Evolutionary conservation across 2,888 invertebrate species (phyloP), one percentile per base, ranked within the genome.

Genomic region (Panopea generosa): DNA sequence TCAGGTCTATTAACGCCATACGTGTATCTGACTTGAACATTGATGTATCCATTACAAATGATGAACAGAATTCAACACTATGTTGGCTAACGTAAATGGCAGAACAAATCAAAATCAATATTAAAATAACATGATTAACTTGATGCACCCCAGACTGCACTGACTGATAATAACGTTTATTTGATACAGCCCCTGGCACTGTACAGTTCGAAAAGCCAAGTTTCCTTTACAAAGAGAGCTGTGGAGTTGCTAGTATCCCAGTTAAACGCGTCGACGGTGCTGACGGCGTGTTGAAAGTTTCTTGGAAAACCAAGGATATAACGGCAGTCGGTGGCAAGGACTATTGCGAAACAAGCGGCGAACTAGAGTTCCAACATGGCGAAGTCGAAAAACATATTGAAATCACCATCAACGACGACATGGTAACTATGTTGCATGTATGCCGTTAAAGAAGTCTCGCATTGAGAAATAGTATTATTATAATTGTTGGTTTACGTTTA

Each of bases 141-240:
- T n/a, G n/a, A n/a, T n/a, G n/a, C n/a, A n/a, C n/a, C n/a, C n/a
- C n/a, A n/a, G n/a, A n/a, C n/a, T n/a, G n/a, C n/a, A n/a, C n/a
- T n/a, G n/a, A n/a, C n/a, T n/a, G n/a, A n/a, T n/a, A n/a, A n/a
- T n/a, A n/a, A n/a, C n/a, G n/a, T n/a, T n/a, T n/a, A n/a, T n/a
- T n/a, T n/a, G n/a, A n/a, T n/a, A n/a, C n/a, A 94, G 94, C 94
- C 67, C 94, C 94, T 52, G 94, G 94, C 45, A 90, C 92, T 2
- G 86, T 94, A 56, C 91, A 93, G 76, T 94, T 94, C 87, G 92
- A 93, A 53, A 94, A 94, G 81, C 92, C 94, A 53, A 94, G 94
- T 77, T 88, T 93, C 60, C 87, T 94, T 52, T 94, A 94, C 52
- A 94, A 94, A 86, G 94, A 94, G 88, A 94, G 94, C 77, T 92